These are phyloP conservation scores for Notechis scutatus DNA, from an alignment of 2,113 vertebrate species.

Conservation along the genomic window DNA sequence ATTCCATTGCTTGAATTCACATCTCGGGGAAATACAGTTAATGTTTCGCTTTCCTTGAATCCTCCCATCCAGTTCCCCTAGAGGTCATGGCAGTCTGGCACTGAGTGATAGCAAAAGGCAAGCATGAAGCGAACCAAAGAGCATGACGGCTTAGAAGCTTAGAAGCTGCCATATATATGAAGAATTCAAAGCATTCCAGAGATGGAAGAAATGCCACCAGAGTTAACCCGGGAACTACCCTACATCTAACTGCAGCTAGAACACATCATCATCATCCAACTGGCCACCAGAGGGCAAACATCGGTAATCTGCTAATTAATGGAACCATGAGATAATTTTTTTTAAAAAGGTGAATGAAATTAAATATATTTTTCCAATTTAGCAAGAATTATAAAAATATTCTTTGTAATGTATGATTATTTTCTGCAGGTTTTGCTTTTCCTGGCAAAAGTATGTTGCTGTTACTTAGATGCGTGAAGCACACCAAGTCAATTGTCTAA, in stretches of 20 bases:
- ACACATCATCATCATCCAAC: not conserved
- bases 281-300: not conserved
- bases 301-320: not conserved
- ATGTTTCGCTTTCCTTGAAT: too few relatives aligned
- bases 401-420: not conserved
- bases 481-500: not conserved
- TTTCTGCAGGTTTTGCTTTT: not conserved
- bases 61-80: too few relatives aligned
- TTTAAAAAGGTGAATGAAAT: not conserved
- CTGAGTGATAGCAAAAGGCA: too few relatives aligned
- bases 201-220: not conserved
- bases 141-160: not conserved
- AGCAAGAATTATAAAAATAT: not conserved
- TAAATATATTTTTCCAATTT: not conserved
- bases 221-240: not conserved
- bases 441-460: not conserved
- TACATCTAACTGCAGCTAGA: not conserved
- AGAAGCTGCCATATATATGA: not conserved
- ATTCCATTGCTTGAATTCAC: too few relatives aligned
- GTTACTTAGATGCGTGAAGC: not conserved
- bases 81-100: too few relatives aligned
- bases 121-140: not conserved
- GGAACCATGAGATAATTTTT: not conserved
- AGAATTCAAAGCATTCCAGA: not conserved
- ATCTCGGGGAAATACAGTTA: too few relatives aligned